A percentile compares a stretch with the other conserved stretches of the same genome.
Evolutionary conservation across 2,113 vertebrate genomes (phyloP).

Genomic region (Budorcas taxicolor): DNA sequence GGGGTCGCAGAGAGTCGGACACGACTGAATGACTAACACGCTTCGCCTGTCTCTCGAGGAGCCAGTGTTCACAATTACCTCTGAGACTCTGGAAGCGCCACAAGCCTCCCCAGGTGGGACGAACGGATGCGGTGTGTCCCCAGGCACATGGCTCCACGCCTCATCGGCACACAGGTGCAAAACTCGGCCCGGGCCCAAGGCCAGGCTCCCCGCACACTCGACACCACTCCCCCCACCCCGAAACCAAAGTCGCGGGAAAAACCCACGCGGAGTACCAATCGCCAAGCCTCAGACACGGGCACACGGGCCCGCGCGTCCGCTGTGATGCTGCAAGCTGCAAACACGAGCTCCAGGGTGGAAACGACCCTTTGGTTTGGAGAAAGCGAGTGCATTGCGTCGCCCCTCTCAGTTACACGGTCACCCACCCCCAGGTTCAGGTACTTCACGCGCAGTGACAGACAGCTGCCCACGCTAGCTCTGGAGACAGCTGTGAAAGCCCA

Average conservation of each 20-base stretch:
- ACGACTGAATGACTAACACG: accelerated
- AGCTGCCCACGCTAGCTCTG: background rate
- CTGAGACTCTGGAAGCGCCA: background rate
- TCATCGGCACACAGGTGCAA: background rate
- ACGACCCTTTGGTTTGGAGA: too few relatives aligned
- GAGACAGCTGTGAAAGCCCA: background rate
- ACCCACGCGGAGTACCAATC: accelerated
- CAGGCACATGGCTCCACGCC: accelerated
- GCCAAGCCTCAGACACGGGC: background rate
- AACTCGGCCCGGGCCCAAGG: background rate
- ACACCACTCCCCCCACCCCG: background rate
- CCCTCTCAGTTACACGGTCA: too few relatives aligned
- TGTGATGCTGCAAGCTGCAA: background rate
- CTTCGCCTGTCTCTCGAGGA: background rate
- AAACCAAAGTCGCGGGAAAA: background rate
- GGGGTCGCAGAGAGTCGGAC: background rate
- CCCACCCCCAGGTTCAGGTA: background rate
- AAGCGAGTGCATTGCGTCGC: background rate
- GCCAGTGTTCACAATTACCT: background rate
- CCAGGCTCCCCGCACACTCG: too few relatives aligned
- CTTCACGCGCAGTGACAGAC: background rate
- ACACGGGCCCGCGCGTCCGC: accelerated
- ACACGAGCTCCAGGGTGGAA: background rate
- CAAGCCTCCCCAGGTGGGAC: too few relatives aligned
- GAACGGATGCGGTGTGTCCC: accelerated